A percentile compares a stretch with the other conserved stretches of the same genome.
Conservation (phyloP, 2,888 invertebrate genomes). For the Hyles lineata region DNA sequence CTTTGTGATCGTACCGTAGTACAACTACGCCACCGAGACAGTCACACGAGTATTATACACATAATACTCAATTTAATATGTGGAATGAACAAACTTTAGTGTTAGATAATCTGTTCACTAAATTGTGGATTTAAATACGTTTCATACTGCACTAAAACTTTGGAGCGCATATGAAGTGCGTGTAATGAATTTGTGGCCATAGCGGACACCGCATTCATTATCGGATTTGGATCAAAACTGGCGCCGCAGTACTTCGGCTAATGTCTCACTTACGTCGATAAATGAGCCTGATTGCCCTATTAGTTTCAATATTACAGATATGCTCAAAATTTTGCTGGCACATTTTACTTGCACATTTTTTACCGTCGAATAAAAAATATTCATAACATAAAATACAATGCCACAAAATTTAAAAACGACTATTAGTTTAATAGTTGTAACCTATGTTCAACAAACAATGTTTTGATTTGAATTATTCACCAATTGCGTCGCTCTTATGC, state of each 20-base stretch:
- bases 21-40: too few species aligned
- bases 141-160: slow-evolving; percentile 7
- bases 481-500: too few species aligned
- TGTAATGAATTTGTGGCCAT: slow-evolving; percentile 14
- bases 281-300: slow-evolving; percentile 13
- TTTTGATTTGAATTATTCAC: too few species aligned
- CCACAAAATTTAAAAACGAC: too few species aligned
- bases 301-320: background rate
- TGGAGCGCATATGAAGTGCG: background rate
- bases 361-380: too few species aligned
- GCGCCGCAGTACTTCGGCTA: background rate
- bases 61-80: background rate
- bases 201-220: slow-evolving; percentile 13
- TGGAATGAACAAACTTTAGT: background rate
- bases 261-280: slow-evolving; percentile 7
- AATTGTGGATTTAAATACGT: slow-evolving; percentile 2
- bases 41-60: too few species aligned
- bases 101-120: background rate
- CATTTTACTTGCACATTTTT: background rate
- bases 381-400: too few species aligned
- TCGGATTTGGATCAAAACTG: slow-evolving; percentile 7
- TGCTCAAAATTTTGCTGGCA: background rate
- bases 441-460: too few species aligned
- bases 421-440: too few species aligned
- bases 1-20: too few species aligned